phyloP scores from a whole-genome alignment of 2,888 invertebrate species.

The Andrena fulva region DNA sequence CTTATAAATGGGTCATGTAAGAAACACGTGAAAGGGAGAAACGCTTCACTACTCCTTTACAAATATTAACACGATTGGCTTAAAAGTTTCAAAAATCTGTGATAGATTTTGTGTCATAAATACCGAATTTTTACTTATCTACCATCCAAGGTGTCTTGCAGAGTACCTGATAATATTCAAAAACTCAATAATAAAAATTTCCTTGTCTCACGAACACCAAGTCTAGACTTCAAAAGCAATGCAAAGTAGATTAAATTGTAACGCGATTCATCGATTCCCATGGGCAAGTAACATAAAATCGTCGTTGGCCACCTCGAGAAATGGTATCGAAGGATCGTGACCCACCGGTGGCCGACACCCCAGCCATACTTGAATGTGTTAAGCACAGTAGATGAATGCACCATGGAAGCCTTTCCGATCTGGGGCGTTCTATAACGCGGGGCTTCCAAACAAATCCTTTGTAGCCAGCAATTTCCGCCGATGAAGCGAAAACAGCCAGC shows the following conservation, averaged over 20 bases:
- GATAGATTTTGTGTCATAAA: too few species aligned
- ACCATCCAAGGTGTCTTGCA: too few species aligned
- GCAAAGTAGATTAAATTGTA: neutral
- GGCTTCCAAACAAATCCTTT: slow-evolving; percentile 78
- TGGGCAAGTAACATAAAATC: neutral
- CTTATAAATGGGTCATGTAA: too few species aligned
- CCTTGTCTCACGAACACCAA: neutral
- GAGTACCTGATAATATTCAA: too few species aligned
- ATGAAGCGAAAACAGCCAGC: slow-evolving; percentile 64
- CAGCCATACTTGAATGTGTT: slow-evolving; percentile 47
- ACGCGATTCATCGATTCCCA: too few species aligned
- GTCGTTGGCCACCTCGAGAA: neutral
- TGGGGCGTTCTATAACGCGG: slow-evolving; percentile 63
- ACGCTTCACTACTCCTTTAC: too few species aligned
- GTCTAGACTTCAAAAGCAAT: neutral
- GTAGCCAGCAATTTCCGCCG: slow-evolving; percentile 63
- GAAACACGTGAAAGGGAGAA: too few species aligned
- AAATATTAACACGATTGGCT: too few species aligned
- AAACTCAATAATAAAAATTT: too few species aligned
- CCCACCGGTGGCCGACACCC: slow-evolving; percentile 27
- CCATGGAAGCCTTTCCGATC: slow-evolving; percentile 75
- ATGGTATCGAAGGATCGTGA: slow-evolving; percentile 15
- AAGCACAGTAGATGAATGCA: slow-evolving; percentile 68
- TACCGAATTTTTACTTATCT: too few species aligned
- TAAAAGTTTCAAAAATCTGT: too few species aligned